Conservation (phyloP, 64 coral and sea anemone genomes). For the Actinia tenebrosa region DNA sequence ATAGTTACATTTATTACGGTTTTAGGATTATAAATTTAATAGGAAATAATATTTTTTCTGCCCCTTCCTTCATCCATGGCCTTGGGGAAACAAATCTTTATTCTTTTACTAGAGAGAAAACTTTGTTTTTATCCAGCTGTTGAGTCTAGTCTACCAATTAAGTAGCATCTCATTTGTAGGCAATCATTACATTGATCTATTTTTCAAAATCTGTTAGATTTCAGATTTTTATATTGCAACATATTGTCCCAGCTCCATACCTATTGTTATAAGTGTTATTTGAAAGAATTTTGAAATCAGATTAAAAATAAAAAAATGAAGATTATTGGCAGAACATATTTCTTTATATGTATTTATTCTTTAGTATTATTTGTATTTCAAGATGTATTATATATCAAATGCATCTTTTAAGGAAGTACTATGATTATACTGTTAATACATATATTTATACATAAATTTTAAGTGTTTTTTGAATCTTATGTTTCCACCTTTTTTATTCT, state of each 20-base stretch:
- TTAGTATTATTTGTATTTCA: no score
- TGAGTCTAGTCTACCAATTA: not conserved
- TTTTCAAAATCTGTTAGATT: not conserved
- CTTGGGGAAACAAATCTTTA: not conserved
- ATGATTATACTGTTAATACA: no score
- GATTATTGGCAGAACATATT: no score
- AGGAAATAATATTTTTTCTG: not conserved
- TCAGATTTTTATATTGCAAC: not conserved
- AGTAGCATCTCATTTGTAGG: not conserved
- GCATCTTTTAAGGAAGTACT: no score
- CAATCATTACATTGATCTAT: not conserved
- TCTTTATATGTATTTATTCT: no score
- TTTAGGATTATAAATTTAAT: not conserved
- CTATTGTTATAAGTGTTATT: not conserved
- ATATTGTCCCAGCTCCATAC: not conserved
- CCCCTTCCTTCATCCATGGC: not conserved
- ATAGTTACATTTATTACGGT: not conserved
- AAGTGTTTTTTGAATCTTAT: no score
- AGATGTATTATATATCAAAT: no score
- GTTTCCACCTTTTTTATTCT: no score
- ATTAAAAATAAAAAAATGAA: no score
- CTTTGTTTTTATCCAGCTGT: not conserved
- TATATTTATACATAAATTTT: no score
- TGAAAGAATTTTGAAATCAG: not conserved
- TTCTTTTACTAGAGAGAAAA: not conserved